Conservation (phyloP, 2,888 invertebrate species). For the Pyrocoelia pectoralis region DNA sequence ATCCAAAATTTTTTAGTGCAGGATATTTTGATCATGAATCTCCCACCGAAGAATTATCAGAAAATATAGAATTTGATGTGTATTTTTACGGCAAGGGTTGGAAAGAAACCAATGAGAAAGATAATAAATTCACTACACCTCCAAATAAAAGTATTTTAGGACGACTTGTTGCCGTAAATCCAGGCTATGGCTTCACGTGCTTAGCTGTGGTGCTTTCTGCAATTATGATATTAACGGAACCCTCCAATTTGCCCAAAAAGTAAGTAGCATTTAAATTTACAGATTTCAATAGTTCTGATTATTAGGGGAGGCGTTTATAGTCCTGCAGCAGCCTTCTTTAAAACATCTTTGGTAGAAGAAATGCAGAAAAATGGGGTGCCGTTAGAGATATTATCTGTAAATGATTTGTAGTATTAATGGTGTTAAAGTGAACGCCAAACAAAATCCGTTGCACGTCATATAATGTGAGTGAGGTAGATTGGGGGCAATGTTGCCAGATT, state of each 20-base stretch:
- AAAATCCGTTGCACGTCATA: too few species aligned
- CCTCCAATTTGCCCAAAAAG: constrained; percentile 76
- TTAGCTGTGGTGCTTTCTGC: constrained; percentile 76
- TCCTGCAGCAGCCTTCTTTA: constrained; percentile 13
- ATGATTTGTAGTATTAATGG: constrained; percentile 1
- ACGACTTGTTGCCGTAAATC: constrained; percentile 73
- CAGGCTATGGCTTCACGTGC: constrained; percentile 86
- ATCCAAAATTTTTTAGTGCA: constrained; percentile 68
- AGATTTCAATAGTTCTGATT: not conserved
- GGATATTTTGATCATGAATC: constrained; percentile 74
- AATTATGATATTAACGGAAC: constrained; percentile 76
- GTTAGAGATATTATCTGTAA: constrained; percentile 11
- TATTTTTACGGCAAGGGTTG: constrained; percentile 83
- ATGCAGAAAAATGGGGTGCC: constrained; percentile 8
- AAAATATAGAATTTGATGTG: constrained; percentile 70
- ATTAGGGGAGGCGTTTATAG: constrained; percentile 26
- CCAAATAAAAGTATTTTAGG: constrained; percentile 73
- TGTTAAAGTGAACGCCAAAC: too few species aligned
- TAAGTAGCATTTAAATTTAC: constrained; percentile 57
- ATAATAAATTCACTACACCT: constrained; percentile 63
- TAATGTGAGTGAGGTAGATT: too few species aligned
- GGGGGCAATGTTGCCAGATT: too few species aligned
- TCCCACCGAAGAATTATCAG: constrained; percentile 68
- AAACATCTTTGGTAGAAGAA: constrained; percentile 11
- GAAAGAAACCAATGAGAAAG: constrained; percentile 67